phyloP scores from a whole-genome alignment of 2,113 vertebrate genomes.

The Dendrocopos noguchii region DNA sequence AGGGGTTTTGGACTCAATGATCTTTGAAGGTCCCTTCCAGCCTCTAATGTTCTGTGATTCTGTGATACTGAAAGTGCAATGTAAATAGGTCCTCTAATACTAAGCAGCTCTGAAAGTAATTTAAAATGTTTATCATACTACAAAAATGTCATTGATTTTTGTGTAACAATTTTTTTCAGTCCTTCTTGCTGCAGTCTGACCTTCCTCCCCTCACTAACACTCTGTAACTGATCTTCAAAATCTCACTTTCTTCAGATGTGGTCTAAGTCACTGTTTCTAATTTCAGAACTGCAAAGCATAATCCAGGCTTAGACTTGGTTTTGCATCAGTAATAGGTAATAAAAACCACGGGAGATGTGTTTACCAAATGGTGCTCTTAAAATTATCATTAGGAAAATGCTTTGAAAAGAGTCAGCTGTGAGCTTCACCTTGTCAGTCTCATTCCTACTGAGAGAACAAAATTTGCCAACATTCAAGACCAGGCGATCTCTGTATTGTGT shows the following conservation, averaged over 20 bases:
- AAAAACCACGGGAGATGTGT: not conserved
- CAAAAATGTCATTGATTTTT: not conserved
- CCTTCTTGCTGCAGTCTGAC: not conserved
- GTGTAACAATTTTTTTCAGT: not conserved
- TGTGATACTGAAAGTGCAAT: not conserved
- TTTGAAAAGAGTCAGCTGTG: not conserved
- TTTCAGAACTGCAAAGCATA: not conserved
- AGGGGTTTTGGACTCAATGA: too few relatives aligned
- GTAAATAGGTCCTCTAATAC: not conserved
- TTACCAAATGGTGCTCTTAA: not conserved
- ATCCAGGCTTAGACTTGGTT: not conserved
- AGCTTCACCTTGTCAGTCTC: not conserved
- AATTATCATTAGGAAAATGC: not conserved
- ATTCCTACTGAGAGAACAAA: not conserved
- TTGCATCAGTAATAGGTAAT: not conserved
- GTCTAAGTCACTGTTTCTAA: not conserved
- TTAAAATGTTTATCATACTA: not conserved
- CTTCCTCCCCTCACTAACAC: not conserved
- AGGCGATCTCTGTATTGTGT: not conserved
- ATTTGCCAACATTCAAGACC: not conserved
- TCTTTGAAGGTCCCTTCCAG: too few relatives aligned
- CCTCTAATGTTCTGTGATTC: too few relatives aligned
- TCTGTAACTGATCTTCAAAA: not conserved
- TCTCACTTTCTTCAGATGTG: not conserved
- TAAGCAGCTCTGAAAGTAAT: not conserved